A percentile compares a stretch with the other conserved stretches of the same genome.
phyloP scores from a whole-genome alignment of 2,797 vertebrate species.

The Acanthurus leucopareius region DNA sequence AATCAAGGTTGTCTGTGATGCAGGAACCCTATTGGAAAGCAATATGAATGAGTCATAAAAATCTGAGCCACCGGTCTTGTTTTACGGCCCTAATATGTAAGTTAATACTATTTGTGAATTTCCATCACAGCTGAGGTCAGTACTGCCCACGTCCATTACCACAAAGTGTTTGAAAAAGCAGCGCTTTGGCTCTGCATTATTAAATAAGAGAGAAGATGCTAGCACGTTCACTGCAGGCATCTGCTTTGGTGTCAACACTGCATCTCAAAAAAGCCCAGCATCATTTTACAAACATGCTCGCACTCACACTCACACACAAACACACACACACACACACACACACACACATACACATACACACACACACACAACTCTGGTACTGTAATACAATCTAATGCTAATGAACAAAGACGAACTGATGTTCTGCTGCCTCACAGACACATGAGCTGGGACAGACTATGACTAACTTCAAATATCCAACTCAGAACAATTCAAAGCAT shows the following conservation, averaged over 20 bases:
- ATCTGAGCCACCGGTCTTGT: background rate
- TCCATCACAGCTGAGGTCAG: conserved; percentile 34
- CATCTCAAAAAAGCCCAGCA: conserved; percentile 50
- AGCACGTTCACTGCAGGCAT: conserved; percentile 59
- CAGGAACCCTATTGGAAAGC: background rate
- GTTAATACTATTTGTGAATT: conserved; percentile 26
- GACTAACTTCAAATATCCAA: background rate
- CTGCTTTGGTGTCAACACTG: conserved; percentile 63
- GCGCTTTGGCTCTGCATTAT: conserved; percentile 57
- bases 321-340: conserved; percentile 15
- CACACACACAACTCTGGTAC: background rate
- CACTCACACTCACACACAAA: conserved; percentile 2
- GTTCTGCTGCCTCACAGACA: conserved; percentile 22
- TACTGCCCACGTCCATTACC: conserved; percentile 30
- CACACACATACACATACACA: background rate
- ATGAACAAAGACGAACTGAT: conserved; percentile 36
- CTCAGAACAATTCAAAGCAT: conserved; percentile 21
- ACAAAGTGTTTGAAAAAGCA: conserved; percentile 42
- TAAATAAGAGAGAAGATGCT: conserved; percentile 50
- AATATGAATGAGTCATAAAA: conserved; percentile 16
- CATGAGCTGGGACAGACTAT: conserved; percentile 18
- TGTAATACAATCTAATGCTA: conserved; percentile 26
- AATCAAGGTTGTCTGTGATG: background rate
- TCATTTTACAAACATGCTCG: conserved; percentile 15
- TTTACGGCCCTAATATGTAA: conserved; percentile 16